A percentile compares a stretch with the other conserved stretches of the same genome.
phyloP scores from a whole-genome alignment of 2,888 invertebrate species.

The Thera britannica region DNA sequence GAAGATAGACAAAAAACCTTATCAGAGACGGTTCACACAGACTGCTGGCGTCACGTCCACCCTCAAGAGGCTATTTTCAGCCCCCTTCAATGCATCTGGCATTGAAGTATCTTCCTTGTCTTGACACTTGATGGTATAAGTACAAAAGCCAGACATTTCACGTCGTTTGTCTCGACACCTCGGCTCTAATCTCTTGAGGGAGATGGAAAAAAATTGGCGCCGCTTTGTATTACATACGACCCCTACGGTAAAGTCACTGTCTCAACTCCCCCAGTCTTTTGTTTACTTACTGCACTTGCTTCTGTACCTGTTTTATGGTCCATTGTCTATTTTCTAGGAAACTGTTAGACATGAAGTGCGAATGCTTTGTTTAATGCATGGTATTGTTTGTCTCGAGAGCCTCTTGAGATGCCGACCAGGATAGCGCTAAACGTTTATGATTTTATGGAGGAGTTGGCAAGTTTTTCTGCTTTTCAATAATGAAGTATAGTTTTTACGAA shows the following conservation, averaged over 20 bases:
- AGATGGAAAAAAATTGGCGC: slow-evolving; percentile 75
- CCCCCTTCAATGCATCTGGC: slow-evolving; percentile 35
- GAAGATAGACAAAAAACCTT: slow-evolving; percentile 22
- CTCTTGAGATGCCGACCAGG: slow-evolving; percentile 49
- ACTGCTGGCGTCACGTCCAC: slow-evolving; percentile 33
- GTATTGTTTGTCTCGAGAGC: slow-evolving; percentile 54
- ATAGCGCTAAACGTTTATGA: slow-evolving; percentile 43
- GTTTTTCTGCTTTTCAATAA: slow-evolving; percentile 12
- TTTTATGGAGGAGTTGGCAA: slow-evolving; percentile 36
- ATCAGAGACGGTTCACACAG: slow-evolving; percentile 31
- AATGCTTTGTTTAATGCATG: slow-evolving; percentile 50
- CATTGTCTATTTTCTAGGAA: slow-evolving; percentile 63
- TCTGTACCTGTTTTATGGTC: slow-evolving; percentile 64
- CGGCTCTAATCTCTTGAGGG: slow-evolving; percentile 61
- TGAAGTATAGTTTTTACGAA: slow-evolving; percentile 16
- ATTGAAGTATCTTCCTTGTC: slow-evolving; percentile 50
- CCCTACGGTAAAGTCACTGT: slow-evolving; percentile 64
- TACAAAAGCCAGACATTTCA: slow-evolving; percentile 80
- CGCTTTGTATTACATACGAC: slow-evolving; percentile 51
- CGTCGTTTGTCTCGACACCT: slow-evolving; percentile 80
- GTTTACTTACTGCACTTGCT: slow-evolving; percentile 67
- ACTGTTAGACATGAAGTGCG: slow-evolving; percentile 57
- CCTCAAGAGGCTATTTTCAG: slow-evolving; percentile 41
- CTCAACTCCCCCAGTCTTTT: slow-evolving; percentile 62
- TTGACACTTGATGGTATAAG: slow-evolving; percentile 58